These are phyloP conservation scores for Frieseomelitta varia DNA, from an alignment of 1,140 invertebrate genomes.

Conservation along the genomic window DNA sequence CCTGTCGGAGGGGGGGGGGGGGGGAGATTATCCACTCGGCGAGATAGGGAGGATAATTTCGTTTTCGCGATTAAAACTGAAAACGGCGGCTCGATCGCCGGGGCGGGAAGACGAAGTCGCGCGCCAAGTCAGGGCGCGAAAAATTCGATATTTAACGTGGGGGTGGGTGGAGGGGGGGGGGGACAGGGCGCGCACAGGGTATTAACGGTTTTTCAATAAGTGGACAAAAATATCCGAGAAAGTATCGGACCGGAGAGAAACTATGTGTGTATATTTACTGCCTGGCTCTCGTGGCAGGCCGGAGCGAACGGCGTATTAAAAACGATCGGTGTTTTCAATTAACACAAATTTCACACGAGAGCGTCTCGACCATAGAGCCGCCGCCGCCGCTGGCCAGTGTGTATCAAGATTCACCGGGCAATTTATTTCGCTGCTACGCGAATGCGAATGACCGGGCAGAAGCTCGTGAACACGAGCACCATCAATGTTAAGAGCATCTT, in stretches of 20 bases:
- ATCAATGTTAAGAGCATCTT: constrained; percentile 58
- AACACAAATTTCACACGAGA: constrained; percentile 30
- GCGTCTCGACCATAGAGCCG: neutral
- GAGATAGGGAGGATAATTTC: constrained; percentile 8
- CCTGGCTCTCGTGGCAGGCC: neutral
- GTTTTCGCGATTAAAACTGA: constrained; percentile 29
- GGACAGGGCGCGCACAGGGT: neutral
- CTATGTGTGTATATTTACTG: neutral
- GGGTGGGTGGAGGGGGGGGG: no score
- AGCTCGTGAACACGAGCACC: constrained; percentile 23
- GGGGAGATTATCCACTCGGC: neutral
- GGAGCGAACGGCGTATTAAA: no score
- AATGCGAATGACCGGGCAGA: constrained; percentile 63
- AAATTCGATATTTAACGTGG: constrained; percentile 29
- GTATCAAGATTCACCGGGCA: constrained; percentile 35
- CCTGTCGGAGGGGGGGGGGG: neutral
- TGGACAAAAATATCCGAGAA: constrained; percentile 16
- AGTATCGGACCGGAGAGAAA: constrained; percentile 3
- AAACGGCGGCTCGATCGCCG: neutral
- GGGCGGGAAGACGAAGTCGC: neutral
- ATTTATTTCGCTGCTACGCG: constrained; percentile 55
- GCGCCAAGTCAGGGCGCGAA: neutral
- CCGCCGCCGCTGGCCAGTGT: no score
- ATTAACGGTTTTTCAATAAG: constrained; percentile 38
- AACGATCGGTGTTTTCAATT: constrained; percentile 16